phyloP scores from a whole-genome alignment of 2,888 invertebrate species.

The Ceraclea dissimilis region DNA sequence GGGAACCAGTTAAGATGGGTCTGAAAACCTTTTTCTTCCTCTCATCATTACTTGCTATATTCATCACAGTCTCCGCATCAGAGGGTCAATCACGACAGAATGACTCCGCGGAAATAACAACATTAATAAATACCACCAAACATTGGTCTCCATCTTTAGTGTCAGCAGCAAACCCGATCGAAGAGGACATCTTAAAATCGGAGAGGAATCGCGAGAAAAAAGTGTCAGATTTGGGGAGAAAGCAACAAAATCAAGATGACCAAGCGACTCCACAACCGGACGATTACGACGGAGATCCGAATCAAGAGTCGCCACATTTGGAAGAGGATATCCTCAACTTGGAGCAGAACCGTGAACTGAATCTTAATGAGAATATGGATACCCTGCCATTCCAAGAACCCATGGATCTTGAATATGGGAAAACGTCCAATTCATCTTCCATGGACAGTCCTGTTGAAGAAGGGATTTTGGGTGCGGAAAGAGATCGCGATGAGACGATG shows the following conservation, averaged over 20 bases:
- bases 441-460: constrained; percentile 36
- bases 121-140: constrained; percentile 14
- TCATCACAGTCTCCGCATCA: constrained; percentile 2
- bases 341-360: constrained; percentile 18
- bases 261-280: constrained; percentile 8
- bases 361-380: constrained; percentile 12
- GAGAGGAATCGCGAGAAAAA: constrained; percentile 19
- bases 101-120: constrained; percentile 18
- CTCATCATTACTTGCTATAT: constrained; percentile 16
- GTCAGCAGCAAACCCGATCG: constrained; percentile 18
- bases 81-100: constrained; percentile 20
- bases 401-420: constrained; percentile 18
- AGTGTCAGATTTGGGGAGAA: constrained; percentile 11
- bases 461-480: constrained; percentile 45
- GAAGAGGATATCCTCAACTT: constrained; percentile 21
- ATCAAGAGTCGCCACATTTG: constrained; percentile 17
- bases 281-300: constrained; percentile 15
- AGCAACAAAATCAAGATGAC: background rate
- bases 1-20: no score
- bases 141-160: constrained; percentile 17
- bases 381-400: constrained; percentile 22
- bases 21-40: background rate
- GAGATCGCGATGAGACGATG: constrained; percentile 41
- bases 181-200: constrained; percentile 22
- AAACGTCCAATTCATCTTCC: constrained; percentile 16